Base-by-base conservation (phyloP, 92 coral and sea anemone species). In the Porites divaricata region DNA sequence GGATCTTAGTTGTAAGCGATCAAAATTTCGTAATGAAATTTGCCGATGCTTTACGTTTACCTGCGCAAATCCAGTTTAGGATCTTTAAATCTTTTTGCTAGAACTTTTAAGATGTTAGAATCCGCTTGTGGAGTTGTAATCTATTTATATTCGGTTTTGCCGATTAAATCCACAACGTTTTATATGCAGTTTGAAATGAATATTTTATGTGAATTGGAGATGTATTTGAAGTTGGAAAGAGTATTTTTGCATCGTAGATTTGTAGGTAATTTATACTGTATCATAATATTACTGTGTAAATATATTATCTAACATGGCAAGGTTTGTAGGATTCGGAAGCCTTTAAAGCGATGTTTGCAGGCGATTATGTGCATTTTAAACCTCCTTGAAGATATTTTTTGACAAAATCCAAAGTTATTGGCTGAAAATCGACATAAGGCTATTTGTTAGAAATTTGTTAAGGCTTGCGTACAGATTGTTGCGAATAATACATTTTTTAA, bases 261-360 rank as follows among this genome's bases (percentile, higher is more conserved):
- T 82, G 72, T 72, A 82, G 86, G 86, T 82, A 82, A 82, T 82
- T 82, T 82, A 82, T 82, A 82, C 86, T 82, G 85, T 80, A 69
- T 24, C 70, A 35, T 80, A 80, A 73, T 35, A 35, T 14, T 24
- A 20, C 49, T 57, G 28, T 22, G n/a, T 45, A 61, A 52, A 74
- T 82, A 74, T 25, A 63, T 69, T 52, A 23, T 70, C 63, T n/a
- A 65, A 20, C 21, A 61, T 24, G 21, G 50, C 75, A 74, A 65
- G 73, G 82, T 65, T 76, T 84, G 75, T 84, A 66, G 59, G 82
- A 66, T 66, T 35, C 21, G 59, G 45, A 41, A 50, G 61, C 67
- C 41, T 66, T 26, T 76, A 49, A 84, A 24, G 49, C 54, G 88
- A 48, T 24, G 67, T 84, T 56, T 66, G 64, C 87, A 74, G 72